Base-by-base conservation (phyloP, 2,797 vertebrate genomes). In the Cephalopachus bancanus region DNA sequence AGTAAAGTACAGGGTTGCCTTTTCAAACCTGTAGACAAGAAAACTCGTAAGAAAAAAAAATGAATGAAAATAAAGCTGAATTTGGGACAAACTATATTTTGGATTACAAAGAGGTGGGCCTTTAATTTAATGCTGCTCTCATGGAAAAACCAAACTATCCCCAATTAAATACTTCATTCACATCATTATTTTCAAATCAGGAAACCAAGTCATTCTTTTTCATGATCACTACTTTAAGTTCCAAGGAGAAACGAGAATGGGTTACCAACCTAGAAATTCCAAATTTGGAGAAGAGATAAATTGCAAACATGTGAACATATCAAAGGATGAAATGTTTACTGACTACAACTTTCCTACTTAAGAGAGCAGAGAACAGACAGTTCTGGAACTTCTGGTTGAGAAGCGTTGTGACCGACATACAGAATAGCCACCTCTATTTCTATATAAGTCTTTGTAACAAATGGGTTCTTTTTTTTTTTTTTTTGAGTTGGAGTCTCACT, bases 221-320 rank as follows among this genome's bases (percentile, higher is more conserved):
- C 85, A 91, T 84, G 69, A 88, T 75, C 33, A 57, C 64, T 84
- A 92, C 51, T 89, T 72, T 65, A 28, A 20, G 6, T 93, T 85
- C n/a, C 20, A 69, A 76, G 19, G 57, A 85, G 20, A 24, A 79
- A 89, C 49, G 11, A 33, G 26, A 72, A 69, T 28, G 3, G 0
- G 10, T 83, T 95, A n/a, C 17, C 37, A 93, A 53, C 71, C 7
- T 94, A 14, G 81, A 94, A 96, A 88, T 93, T 92, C 11, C 51
- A 89, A 91, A 94, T 44, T 14, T 19, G 60, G 69, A 96, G 51
- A 74, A 95, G 26, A 53, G 51, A 69, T 74, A 80, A 83, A 78
- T 44, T 64, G 78, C 4, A 57, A 72, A 87, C 30, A 96, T 28
- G 86, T 95, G 90, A 94, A 60, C 7, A 62, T n/a, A 93, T 81